These are phyloP conservation scores for Diuraphis noxia DNA, from an alignment of 1,140 invertebrate genomes.

Conservation along the genomic window DNA sequence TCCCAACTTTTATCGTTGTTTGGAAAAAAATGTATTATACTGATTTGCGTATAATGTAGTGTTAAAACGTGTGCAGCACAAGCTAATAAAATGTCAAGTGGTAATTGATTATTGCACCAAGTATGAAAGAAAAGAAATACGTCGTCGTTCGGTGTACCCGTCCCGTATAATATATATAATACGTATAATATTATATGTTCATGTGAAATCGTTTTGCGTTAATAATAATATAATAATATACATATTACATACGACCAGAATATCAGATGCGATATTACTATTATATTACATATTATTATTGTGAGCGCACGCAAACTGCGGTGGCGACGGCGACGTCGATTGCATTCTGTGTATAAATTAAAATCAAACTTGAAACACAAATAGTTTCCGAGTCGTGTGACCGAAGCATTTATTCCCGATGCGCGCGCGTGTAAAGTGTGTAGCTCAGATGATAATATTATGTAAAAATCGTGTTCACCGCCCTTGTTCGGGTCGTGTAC, in stretches of 20 bases:
- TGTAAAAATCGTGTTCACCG: neutral
- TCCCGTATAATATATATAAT: no score
- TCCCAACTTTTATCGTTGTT: neutral
- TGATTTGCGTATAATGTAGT: neutral
- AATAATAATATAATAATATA: neutral
- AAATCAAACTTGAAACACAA: constrained; percentile 5
- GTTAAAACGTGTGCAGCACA: neutral
- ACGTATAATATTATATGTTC: no score
- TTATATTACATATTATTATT: neutral
- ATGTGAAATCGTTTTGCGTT: neutral
- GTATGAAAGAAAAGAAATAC: neutral
- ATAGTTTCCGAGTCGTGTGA: neutral
- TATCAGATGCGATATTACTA: neutral
- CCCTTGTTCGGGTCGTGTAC: constrained; percentile 16
- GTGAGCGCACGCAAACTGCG: neutral
- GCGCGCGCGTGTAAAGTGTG: neutral
- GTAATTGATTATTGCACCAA: neutral
- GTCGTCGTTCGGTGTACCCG: neutral
- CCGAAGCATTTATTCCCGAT: neutral
- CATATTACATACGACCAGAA: neutral
- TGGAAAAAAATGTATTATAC: neutral
- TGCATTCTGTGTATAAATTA: neutral
- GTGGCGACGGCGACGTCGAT: neutral
- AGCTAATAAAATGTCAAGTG: neutral
- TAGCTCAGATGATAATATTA: no score